phyloP scores from a whole-genome alignment of 2,888 invertebrate genomes.

The Chrysolina oricalcia region DNA sequence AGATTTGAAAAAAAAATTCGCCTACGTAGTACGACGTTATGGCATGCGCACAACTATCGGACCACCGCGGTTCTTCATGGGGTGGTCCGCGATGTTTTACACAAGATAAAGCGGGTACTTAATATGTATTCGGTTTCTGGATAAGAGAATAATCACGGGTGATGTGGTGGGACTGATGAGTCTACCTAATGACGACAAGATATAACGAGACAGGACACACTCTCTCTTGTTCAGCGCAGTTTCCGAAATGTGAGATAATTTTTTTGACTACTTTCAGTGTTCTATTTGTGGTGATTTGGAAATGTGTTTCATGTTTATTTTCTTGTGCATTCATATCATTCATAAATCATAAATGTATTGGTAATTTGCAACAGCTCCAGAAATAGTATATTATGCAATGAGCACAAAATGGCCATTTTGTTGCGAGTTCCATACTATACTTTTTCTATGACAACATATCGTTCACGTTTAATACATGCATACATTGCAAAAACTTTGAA shows the following conservation, averaged over 20 bases:
- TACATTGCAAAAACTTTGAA: too few species aligned
- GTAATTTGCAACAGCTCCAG: too few species aligned
- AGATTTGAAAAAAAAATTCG: conserved; percentile 15
- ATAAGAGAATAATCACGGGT: conserved; percentile 30
- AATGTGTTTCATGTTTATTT: too few species aligned
- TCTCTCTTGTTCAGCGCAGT: neutral
- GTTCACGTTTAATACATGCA: too few species aligned
- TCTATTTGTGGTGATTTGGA: too few species aligned
- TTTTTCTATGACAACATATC: too few species aligned
- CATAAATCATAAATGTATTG: too few species aligned
- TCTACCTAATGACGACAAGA: conserved; percentile 36
- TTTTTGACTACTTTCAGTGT: neutral
- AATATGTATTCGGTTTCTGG: conserved; percentile 28
- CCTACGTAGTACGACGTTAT: conserved; percentile 16
- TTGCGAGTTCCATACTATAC: too few species aligned
- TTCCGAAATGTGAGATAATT: neutral
- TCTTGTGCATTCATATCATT: too few species aligned
- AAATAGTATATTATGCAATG: too few species aligned
- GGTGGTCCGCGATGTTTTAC: conserved; percentile 41
- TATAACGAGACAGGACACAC: neutral
- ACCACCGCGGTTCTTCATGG: conserved; percentile 34
- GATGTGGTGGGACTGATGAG: conserved; percentile 27
- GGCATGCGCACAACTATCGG: conserved; percentile 28
- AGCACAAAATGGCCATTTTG: too few species aligned
- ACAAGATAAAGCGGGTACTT: conserved; percentile 36